Conservation (phyloP, 2,888 invertebrate species). For the Lithophane semibrunnea region DNA sequence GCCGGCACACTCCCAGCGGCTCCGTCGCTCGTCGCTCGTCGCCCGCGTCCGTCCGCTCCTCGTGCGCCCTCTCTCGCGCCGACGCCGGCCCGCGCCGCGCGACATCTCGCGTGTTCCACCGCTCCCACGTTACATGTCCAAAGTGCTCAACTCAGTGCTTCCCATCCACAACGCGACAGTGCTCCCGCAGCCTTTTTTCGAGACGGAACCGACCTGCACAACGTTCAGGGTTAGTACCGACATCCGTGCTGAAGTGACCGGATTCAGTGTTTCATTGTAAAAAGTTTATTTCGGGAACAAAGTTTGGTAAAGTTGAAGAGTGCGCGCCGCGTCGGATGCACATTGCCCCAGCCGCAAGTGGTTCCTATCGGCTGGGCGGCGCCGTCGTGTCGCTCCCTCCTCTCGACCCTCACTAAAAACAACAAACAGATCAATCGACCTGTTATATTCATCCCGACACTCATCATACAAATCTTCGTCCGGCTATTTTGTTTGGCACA, state of each 20-base stretch:
- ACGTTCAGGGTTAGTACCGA: slow-evolving; percentile 88
- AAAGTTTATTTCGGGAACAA: slow-evolving; percentile 88
- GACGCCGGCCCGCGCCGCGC: slow-evolving; percentile 87
- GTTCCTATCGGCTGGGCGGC: slow-evolving; percentile 85
- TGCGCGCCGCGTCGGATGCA: slow-evolving; percentile 86
- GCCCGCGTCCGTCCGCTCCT: slow-evolving; percentile 78
- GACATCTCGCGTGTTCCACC: slow-evolving; percentile 77
- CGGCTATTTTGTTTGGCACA: slow-evolving; percentile 73
- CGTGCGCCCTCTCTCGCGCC: slow-evolving; percentile 85
- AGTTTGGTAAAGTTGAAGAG: slow-evolving; percentile 86
- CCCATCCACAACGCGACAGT: slow-evolving; percentile 88
- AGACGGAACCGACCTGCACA: slow-evolving; percentile 87
- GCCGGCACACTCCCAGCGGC: slow-evolving; percentile 76
- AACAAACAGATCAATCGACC: slow-evolving; percentile 89
- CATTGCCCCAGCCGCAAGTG: slow-evolving; percentile 86
- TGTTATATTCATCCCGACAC: slow-evolving; percentile 81
- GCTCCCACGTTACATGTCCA: slow-evolving; percentile 87
- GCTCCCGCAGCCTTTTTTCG: slow-evolving; percentile 87
- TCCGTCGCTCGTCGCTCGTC: slow-evolving; percentile 75
- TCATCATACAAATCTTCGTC: slow-evolving; percentile 75
- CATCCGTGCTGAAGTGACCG: slow-evolving; percentile 71
- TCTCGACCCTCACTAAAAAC: slow-evolving; percentile 86
- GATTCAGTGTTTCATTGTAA: slow-evolving; percentile 77
- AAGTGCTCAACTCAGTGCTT: slow-evolving; percentile 90
- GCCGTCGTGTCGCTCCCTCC: slow-evolving; percentile 86